These are phyloP conservation scores for Cataglyphis cursor DNA, from an alignment of 2,888 invertebrate species.

Conservation along the genomic window DNA sequence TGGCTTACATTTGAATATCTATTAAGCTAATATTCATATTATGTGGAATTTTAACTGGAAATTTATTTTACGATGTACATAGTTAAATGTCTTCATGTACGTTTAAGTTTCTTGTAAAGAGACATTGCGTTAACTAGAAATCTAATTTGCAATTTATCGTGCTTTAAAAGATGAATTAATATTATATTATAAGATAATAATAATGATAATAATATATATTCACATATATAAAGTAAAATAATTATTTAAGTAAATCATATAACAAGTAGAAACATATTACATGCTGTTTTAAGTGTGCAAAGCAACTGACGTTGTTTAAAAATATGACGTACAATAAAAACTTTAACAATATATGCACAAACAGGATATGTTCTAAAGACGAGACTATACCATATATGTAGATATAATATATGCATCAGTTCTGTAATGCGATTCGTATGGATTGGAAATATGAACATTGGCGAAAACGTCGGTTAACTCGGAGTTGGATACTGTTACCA, in stretches of 20 bases:
- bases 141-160: background rate
- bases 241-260: background rate
- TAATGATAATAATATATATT: background rate
- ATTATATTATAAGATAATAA: background rate
- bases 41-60: conserved; percentile 26
- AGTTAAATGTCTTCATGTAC: conserved; percentile 1
- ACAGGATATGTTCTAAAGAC: background rate
- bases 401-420: background rate
- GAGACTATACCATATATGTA: background rate
- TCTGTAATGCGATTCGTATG: conserved; percentile 44
- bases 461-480: conserved; percentile 55
- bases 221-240: background rate
- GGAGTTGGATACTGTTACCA: conserved; percentile 69
- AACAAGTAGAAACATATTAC: background rate
- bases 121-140: background rate
- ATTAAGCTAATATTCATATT: conserved; percentile 47
- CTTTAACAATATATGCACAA: background rate
- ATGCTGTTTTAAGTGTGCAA: background rate
- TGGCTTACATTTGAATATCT: conserved; percentile 45
- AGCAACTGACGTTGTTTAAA: background rate
- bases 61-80: conserved; percentile 17
- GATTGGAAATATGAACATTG: conserved; percentile 28
- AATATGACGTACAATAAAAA: background rate
- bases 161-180: background rate
- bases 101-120: background rate